phyloP scores from a whole-genome alignment of 2,888 invertebrate species.

The Acleris laterana region DNA sequence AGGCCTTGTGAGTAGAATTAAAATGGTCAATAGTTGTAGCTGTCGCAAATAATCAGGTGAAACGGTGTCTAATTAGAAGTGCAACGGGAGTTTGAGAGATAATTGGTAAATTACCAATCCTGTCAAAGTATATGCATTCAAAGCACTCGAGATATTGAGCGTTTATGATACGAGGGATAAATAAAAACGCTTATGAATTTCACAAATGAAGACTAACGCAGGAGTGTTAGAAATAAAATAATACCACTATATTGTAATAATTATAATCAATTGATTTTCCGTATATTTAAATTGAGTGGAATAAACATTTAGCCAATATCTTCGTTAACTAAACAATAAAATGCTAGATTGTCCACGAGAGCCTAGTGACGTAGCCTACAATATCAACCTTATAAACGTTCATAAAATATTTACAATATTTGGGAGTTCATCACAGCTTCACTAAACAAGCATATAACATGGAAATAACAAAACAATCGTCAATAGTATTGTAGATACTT shows the following conservation, averaged over 20 bases:
- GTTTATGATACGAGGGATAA: too few species aligned
- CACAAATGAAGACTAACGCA: neutral
- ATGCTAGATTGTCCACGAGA: slow-evolving; percentile 78
- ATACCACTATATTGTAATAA: slow-evolving; percentile 37
- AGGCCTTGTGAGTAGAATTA: too few species aligned
- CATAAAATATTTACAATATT: slow-evolving; percentile 83
- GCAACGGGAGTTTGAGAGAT: too few species aligned
- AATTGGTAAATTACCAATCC: too few species aligned
- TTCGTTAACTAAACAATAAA: slow-evolving; percentile 72
- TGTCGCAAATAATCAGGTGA: too few species aligned
- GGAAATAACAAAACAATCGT: slow-evolving; percentile 75
- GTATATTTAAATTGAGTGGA: slow-evolving; percentile 80
- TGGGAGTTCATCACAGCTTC: slow-evolving; percentile 84
- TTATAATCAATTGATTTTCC: slow-evolving; percentile 81
- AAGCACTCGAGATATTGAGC: too few species aligned
- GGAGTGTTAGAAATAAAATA: slow-evolving; percentile 19
- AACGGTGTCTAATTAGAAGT: too few species aligned
- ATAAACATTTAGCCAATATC: slow-evolving; percentile 83
- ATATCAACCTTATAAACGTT: slow-evolving; percentile 76
- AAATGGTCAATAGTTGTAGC: too few species aligned
- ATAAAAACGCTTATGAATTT: neutral
- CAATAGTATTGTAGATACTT: slow-evolving; percentile 48
- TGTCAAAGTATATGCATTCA: too few species aligned
- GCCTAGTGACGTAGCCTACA: slow-evolving; percentile 75
- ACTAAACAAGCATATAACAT: slow-evolving; percentile 83